Base-by-base conservation (phyloP, 2,113 vertebrate genomes). In the Reinhardtius hippoglossoides region DNA sequence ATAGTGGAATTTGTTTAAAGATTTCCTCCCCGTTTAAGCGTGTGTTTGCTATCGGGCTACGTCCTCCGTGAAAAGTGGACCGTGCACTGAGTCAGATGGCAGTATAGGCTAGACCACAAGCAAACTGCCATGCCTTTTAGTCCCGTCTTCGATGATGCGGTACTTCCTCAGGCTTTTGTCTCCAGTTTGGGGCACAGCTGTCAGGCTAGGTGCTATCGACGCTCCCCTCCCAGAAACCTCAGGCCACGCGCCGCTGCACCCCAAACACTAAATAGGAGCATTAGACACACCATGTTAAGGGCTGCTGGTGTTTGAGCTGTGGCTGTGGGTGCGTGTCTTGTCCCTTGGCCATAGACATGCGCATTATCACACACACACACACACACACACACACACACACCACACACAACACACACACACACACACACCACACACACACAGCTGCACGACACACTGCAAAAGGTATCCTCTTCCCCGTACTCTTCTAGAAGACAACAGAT, bases 211-310 rank as follows among this genome's bases (percentile, higher is more conserved):
- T 94, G 94, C 92, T 91, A 87, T 92, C 89, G 87, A 80, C 67
- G 63, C 86, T 92, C 88, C 90, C 90, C 86, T 89, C 78, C 81
- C 83, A 89, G 87, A 93, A 94, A 92, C 83, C 92, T 90, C 87
- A 87, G 85, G 90, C 84, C 90, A 91, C 88, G 92, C 93, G 82
- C 91, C 88, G 78, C 90, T 95, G 93, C 92, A 83, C 93, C 87
- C 91, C 89, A 90, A 92, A 94, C 91, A 83, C 92, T 95, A 94
- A 95, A 95, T 93, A 92, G 93, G 85, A 87, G 87, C 93, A 95
- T 95, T 95, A 95, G 94, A 94, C 93, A 95, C 93, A 94, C 90
- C 85, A 75, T 91, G 93, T 94, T 95, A 95, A 89, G 85, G 87
- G 87, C 92, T 93, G 93, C 90, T 94, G 92, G 93, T 94, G 92